A percentile compares a stretch with the other conserved stretches of the same genome.
Conservation (phyloP, 2,888 invertebrate genomes). For the Seladonia tumulorum region DNA sequence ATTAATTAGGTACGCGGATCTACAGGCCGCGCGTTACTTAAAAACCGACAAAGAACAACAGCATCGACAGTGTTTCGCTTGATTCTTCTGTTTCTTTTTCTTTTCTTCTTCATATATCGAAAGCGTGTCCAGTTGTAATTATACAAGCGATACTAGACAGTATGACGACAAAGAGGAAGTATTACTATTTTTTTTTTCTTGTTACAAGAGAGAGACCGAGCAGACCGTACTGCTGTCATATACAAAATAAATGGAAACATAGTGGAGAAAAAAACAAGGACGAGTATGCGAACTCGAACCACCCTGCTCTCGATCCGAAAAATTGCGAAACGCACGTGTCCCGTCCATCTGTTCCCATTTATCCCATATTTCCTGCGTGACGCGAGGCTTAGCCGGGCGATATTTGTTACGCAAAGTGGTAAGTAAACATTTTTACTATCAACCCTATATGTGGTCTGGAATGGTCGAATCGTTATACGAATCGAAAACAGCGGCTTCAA, state of each 20-base stretch:
- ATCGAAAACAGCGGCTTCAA: slow-evolving; percentile 14
- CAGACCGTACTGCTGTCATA: slow-evolving; percentile 66
- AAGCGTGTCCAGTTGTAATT: slow-evolving; percentile 45
- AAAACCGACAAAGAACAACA: not conserved
- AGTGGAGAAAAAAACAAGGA: slow-evolving; percentile 19
- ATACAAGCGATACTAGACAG: slow-evolving; percentile 66
- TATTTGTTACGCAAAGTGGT: slow-evolving; percentile 11
- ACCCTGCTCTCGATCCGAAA: slow-evolving; percentile 19
- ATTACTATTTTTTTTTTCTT: slow-evolving; percentile 68
- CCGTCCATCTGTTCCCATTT: slow-evolving; percentile 23
- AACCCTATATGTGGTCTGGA: not conserved
- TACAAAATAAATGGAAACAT: slow-evolving; percentile 60
- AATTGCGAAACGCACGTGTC: slow-evolving; percentile 15
- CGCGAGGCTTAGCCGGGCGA: slow-evolving; percentile 17
- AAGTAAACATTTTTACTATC: slow-evolving; percentile 8
- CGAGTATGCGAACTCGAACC: not conserved
- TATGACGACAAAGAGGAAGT: slow-evolving; percentile 67
- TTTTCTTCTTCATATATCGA: slow-evolving; percentile 43
- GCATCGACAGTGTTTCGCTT: slow-evolving; percentile 20
- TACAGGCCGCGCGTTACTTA: not conserved
- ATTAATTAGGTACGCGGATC: not conserved
- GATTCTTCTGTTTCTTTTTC: slow-evolving; percentile 6
- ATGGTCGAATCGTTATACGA: not conserved
- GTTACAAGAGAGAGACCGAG: slow-evolving; percentile 59
- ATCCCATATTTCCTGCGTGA: slow-evolving; percentile 9